A percentile compares a stretch with the other conserved stretches of the same genome.
These are phyloP conservation scores for Lacanobia oleracea DNA, from an alignment of 2,888 invertebrate genomes.

Conservation along the genomic window DNA sequence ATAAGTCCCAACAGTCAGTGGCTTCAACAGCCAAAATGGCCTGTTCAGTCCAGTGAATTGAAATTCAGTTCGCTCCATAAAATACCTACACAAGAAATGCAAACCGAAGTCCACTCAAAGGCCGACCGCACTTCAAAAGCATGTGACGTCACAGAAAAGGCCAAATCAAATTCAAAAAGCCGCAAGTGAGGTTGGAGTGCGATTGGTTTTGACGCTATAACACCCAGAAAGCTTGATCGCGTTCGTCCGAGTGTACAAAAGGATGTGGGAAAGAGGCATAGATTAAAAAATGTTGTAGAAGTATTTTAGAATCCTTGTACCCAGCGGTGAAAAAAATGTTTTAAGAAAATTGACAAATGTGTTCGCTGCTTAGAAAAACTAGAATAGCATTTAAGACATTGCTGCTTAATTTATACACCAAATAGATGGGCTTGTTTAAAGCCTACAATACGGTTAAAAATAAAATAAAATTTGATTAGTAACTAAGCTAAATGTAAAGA, in stretches of 20 bases:
- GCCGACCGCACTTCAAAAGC: constrained; percentile 69
- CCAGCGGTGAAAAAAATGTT: too few relatives aligned
- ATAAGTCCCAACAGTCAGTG: not conserved
- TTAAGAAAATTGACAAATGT: too few relatives aligned
- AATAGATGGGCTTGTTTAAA: too few relatives aligned
- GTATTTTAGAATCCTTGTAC: not conserved
- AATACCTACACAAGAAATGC: constrained; percentile 54
- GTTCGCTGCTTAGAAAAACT: too few relatives aligned
- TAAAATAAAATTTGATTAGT: too few relatives aligned
- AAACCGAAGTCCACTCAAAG: constrained; percentile 63
- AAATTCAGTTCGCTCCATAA: constrained; percentile 45
- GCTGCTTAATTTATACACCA: too few relatives aligned
- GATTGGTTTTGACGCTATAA: constrained; percentile 80
- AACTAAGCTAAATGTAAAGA: too few relatives aligned
- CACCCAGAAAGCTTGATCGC: constrained; percentile 74
- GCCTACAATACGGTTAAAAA: too few relatives aligned
- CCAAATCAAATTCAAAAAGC: constrained; percentile 75
- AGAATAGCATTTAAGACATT: too few relatives aligned
- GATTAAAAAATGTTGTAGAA: constrained; percentile 16
- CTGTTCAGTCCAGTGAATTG: constrained; percentile 31
- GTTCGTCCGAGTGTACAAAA: constrained; percentile 66
- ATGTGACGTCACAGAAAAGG: constrained; percentile 73
- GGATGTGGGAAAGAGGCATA: constrained; percentile 49
- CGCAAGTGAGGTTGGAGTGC: constrained; percentile 69
- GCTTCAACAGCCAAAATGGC: not conserved